phyloP scores from a whole-genome alignment of 2,888 invertebrate species.

The Hartigia nigra region DNA sequence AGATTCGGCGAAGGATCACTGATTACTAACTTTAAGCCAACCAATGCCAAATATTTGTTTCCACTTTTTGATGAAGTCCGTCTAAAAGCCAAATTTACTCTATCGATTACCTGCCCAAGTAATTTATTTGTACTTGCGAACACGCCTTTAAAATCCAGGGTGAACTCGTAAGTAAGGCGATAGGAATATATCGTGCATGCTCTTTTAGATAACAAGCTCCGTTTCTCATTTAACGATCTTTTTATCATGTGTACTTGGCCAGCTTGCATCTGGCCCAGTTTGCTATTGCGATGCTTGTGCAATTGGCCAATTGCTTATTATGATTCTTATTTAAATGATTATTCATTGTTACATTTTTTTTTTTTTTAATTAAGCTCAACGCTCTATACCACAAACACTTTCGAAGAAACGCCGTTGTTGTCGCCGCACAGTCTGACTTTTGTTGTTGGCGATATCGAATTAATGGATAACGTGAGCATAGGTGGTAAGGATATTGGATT shows the following conservation, averaged over 20 bases:
- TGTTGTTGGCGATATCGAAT: conserved; percentile 48
- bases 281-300: background rate
- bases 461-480: conserved; percentile 12
- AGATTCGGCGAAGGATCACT: conserved; percentile 39
- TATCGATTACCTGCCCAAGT: conserved; percentile 75
- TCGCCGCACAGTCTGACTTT: conserved; percentile 71
- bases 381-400: conserved; percentile 20
- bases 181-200: background rate
- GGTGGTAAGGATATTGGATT: background rate
- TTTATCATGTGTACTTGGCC: background rate
- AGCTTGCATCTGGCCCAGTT: background rate
- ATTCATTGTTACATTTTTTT: background rate
- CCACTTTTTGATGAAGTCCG: conserved; percentile 76
- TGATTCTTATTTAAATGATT: conserved; percentile 6
- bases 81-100: conserved; percentile 80
- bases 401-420: conserved; percentile 63
- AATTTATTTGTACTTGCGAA: conserved; percentile 77
- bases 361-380: background rate
- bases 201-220: background rate
- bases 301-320: background rate
- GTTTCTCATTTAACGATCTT: background rate
- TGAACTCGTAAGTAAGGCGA: conserved; percentile 42
- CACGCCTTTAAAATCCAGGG: conserved; percentile 70
- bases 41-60: conserved; percentile 45
- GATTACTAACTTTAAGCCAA: conserved; percentile 41